Evolutionary conservation across 2,113 vertebrate genomes (phyloP).

Genomic region (Oostethus manadensis): DNA sequence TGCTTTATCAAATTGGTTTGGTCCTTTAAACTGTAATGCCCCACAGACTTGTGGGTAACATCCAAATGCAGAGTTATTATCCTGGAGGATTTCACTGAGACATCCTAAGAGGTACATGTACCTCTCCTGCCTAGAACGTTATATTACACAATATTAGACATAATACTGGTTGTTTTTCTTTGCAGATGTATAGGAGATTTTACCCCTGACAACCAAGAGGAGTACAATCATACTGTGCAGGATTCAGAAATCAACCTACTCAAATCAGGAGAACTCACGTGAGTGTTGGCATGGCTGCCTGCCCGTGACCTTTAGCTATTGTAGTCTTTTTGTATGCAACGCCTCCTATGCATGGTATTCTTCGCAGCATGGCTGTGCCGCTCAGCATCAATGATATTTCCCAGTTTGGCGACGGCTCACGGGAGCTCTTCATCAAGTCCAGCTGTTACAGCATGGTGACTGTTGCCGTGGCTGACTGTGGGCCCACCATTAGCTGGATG

Average conservation of each 20-base stretch:
- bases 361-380: constrained; percentile 74
- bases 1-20: neutral
- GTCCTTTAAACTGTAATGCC: neutral
- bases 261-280: constrained; percentile 89
- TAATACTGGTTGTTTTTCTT: constrained; percentile 3
- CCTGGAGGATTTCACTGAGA: neutral
- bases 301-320: neutral
- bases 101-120: neutral
- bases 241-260: constrained; percentile 88
- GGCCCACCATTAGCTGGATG: constrained; percentile 84
- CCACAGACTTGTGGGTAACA: neutral
- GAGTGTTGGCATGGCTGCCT: constrained; percentile 51
- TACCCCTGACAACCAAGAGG: constrained; percentile 76
- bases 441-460: constrained; percentile 86
- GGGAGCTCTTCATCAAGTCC: constrained; percentile 87
- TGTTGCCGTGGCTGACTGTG: constrained; percentile 71
- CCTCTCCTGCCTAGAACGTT: neutral
- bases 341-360: neutral
- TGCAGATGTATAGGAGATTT: constrained; percentile 63
- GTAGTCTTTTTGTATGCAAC: neutral
- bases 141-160: too few relatives aligned
- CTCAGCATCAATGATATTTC: constrained; percentile 81
- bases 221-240: constrained; percentile 72
- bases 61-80: neutral
- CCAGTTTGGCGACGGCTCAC: constrained; percentile 80